Evolutionary conservation across 2,888 invertebrate genomes (phyloP).

Genomic region (Melanophora roralis): DNA sequence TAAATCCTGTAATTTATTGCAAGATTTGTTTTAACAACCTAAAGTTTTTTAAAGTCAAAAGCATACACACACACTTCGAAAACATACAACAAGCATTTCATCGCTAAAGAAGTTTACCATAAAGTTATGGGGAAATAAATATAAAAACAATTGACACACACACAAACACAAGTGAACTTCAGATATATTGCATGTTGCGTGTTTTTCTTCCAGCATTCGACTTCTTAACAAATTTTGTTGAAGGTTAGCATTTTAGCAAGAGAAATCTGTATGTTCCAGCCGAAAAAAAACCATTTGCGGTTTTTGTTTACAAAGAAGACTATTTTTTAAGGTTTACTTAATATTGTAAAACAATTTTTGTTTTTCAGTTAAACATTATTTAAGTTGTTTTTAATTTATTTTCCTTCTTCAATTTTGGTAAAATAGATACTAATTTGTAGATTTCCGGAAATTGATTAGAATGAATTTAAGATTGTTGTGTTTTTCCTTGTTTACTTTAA

Average conservation of each 20-base stretch:
- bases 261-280: background rate
- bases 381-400: background rate
- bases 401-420: background rate
- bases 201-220: slow-evolving; percentile 17
- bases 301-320: background rate
- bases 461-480: slow-evolving; percentile 16
- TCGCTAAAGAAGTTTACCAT: too few species aligned
- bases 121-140: background rate
- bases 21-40: too few species aligned
- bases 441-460: slow-evolving; percentile 22
- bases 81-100: too few species aligned
- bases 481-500: background rate
- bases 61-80: too few species aligned
- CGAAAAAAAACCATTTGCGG: background rate
- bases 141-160: background rate
- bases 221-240: slow-evolving; percentile 15
- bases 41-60: too few species aligned
- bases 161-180: background rate
- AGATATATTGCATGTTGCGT: slow-evolving; percentile 45
- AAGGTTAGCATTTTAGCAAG: background rate
- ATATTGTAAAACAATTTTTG: background rate
- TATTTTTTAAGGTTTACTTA: slow-evolving; percentile 4
- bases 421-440: background rate
- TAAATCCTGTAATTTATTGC: too few species aligned
- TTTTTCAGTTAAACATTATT: background rate